Percentiles rank a stretch among this genome's conserved stretches.
phyloP scores from a whole-genome alignment of 2,797 vertebrate species.

The Chaetodon trifasciatus region DNA sequence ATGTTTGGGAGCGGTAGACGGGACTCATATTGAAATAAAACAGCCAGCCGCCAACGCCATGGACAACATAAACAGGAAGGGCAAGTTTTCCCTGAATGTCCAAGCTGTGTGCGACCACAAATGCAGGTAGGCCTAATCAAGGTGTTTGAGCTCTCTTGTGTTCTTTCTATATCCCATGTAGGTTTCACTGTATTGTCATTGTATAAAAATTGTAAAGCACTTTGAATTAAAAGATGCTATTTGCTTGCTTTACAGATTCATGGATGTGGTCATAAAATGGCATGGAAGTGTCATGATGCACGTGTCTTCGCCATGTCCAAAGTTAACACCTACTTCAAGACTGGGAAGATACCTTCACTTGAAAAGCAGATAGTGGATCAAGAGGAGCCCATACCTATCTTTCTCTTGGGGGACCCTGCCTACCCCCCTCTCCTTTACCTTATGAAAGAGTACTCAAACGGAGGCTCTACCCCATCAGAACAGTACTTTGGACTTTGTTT shows the following conservation, averaged over 20 bases:
- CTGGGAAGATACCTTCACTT: background rate
- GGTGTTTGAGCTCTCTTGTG: too few species aligned
- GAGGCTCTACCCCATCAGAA: background rate
- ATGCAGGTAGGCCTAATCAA: background rate
- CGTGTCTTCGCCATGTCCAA: background rate
- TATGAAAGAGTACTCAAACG: background rate
- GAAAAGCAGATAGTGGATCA: background rate
- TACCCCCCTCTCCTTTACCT: background rate
- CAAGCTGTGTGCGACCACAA: conserved; percentile 43
- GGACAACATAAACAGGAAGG: conserved; percentile 45
- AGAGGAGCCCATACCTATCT: conserved; percentile 4
- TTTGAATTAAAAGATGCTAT: background rate
- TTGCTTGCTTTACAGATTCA: conserved; percentile 9
- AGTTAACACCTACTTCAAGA: background rate
- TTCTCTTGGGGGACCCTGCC: conserved; percentile 8
- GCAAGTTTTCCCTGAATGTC: conserved; percentile 28
- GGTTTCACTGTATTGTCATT: too few species aligned
- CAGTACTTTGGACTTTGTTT: conserved; percentile 19
- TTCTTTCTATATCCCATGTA: too few species aligned
- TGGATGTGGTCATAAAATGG: conserved; percentile 21
- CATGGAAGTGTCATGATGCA: conserved; percentile 7
- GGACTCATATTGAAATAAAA: conserved; percentile 41
- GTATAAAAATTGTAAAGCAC: background rate
- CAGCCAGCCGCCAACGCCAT: conserved; percentile 25
- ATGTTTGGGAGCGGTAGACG: conserved; percentile 36